phyloP scores from a whole-genome alignment of 1,140 invertebrate species.

The Acromyrmex echinatior region DNA sequence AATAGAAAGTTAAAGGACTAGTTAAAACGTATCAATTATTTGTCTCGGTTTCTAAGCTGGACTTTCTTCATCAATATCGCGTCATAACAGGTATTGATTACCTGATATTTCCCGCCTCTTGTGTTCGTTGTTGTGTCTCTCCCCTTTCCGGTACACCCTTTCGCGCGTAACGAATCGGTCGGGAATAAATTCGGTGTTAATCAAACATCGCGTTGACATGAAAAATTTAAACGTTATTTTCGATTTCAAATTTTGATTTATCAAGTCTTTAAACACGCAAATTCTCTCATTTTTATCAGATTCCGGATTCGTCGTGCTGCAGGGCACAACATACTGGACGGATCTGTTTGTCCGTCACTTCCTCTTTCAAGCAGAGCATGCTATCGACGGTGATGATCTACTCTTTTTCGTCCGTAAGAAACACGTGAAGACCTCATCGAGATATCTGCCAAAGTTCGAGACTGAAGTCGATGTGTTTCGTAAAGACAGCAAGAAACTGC shows the following conservation, averaged over 20 bases:
- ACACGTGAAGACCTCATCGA: slow-evolving; percentile 94
- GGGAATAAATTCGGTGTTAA: neutral
- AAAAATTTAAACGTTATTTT: neutral
- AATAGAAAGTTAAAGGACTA: neutral
- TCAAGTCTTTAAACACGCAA: neutral
- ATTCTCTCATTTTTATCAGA: slow-evolving; percentile 87
- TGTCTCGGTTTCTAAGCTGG: neutral
- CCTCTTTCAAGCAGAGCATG: slow-evolving; percentile 94
- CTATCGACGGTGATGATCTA: slow-evolving; percentile 97
- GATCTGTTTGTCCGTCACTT: slow-evolving; percentile 98
- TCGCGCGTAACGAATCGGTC: slow-evolving; percentile 18
- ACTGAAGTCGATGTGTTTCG: slow-evolving; percentile 98
- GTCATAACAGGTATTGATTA: slow-evolving; percentile 40
- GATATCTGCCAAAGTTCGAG: slow-evolving; percentile 96
- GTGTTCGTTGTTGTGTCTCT: slow-evolving; percentile 6
- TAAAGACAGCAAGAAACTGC: slow-evolving; percentile 98
- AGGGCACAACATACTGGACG: slow-evolving; percentile 98
- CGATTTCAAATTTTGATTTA: neutral
- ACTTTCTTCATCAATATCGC: slow-evolving; percentile 18
- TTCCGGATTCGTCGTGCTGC: slow-evolving; percentile 95
- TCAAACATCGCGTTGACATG: neutral
- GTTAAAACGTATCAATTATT: slow-evolving; percentile 4
- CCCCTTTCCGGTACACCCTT: neutral
- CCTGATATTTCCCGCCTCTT: slow-evolving; percentile 34
- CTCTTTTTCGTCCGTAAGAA: slow-evolving; percentile 98